A percentile compares a stretch with the other conserved stretches of the same genome.
These are phyloP conservation scores for Patiria miniata DNA, from an alignment of 35 echinoderm and acorn worm species.

Conservation along the genomic window DNA sequence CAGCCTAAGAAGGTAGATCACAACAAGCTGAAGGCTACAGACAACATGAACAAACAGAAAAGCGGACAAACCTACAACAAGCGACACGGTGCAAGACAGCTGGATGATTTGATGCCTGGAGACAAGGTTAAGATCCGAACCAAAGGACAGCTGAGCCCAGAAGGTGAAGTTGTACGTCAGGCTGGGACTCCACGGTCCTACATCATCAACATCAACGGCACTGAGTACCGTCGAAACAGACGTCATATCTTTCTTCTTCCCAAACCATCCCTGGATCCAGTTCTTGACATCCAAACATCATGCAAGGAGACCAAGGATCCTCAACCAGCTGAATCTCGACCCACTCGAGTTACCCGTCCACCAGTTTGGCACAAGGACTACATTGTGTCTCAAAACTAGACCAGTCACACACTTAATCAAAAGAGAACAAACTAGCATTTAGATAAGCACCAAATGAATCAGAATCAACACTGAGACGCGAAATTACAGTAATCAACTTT, in stretches of 20 bases:
- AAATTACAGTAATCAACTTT: too few relatives aligned
- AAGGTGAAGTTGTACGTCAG: background rate
- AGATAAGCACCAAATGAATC: too few relatives aligned
- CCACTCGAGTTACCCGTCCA: background rate
- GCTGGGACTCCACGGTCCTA: slow-evolving; percentile 22
- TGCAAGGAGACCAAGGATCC: background rate
- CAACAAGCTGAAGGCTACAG: background rate
- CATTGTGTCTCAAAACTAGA: background rate
- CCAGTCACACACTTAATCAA: too few relatives aligned
- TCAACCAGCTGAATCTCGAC: too few relatives aligned
- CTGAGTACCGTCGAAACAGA: slow-evolving; percentile 24
- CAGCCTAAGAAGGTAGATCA: background rate
- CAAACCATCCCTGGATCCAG: background rate
- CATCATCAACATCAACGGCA: slow-evolving; percentile 2
- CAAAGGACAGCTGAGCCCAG: background rate
- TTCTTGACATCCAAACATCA: background rate
- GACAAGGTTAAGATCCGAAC: slow-evolving; percentile 13
- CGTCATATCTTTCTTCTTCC: slow-evolving; percentile 4
- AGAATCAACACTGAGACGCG: too few relatives aligned
- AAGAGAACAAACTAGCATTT: too few relatives aligned
- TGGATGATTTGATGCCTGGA: background rate
- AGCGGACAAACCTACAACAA: background rate
- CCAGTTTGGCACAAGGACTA: background rate
- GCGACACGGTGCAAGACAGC: background rate
- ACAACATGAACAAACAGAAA: background rate